A percentile compares a stretch with the other conserved stretches of the same genome.
Evolutionary conservation across 2,797 vertebrate genomes (phyloP).

Genomic region (Etheostoma nigrum): DNA sequence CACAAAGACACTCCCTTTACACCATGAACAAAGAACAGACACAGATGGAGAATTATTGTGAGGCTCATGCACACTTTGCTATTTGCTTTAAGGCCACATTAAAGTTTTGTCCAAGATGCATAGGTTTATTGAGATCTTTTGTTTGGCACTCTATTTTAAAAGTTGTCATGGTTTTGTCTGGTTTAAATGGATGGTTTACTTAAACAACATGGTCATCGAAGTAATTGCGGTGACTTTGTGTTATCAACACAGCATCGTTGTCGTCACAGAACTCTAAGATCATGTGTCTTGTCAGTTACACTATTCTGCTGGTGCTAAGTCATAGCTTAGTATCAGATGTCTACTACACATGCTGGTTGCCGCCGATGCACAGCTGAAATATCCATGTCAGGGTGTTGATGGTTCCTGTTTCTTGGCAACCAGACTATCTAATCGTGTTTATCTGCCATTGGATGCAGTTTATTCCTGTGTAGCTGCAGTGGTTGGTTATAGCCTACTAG

Average conservation of each 20-base stretch:
- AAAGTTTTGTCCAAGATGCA: constrained; percentile 5
- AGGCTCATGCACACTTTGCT: constrained; percentile 12
- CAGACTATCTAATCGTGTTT: constrained; percentile 60
- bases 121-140: constrained; percentile 8
- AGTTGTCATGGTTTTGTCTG: background rate
- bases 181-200: constrained; percentile 2
- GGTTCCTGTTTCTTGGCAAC: constrained; percentile 78
- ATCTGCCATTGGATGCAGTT: constrained; percentile 55
- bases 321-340: constrained; percentile 74
- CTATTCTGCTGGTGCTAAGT: constrained; percentile 66
- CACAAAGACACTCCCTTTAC: constrained; percentile 70
- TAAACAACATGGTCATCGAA: background rate
- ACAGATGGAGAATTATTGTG: constrained; percentile 27
- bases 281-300: constrained; percentile 68
- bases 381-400: constrained; percentile 73
- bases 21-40: constrained; percentile 54
- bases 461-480: constrained; percentile 49
- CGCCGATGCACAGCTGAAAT: constrained; percentile 66
- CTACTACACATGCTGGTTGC: constrained; percentile 69
- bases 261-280: constrained; percentile 68
- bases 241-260: constrained; percentile 32
- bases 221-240: constrained; percentile 43
- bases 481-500: constrained; percentile 53
- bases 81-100: constrained; percentile 14
- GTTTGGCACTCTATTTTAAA: constrained; percentile 2